Conservation (phyloP, 2,113 vertebrate genomes). For the Clarias magur region DNA sequence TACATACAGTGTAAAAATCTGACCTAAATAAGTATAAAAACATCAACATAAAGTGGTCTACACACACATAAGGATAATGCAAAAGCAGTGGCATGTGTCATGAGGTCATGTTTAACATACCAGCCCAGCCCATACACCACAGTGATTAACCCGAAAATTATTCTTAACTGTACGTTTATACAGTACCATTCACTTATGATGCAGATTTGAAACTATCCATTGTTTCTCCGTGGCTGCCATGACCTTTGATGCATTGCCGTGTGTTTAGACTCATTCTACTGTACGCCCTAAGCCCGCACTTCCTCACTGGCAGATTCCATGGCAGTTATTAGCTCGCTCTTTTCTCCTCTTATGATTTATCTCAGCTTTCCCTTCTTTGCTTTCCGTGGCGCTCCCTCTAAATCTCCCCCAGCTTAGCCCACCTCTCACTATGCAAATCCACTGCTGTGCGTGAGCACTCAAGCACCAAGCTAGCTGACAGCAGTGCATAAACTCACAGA, state of each 20-base stretch:
- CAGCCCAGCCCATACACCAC: not conserved
- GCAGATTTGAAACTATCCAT: not conserved
- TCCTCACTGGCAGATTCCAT: not conserved
- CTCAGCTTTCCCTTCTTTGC: not conserved
- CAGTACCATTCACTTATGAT: not conserved
- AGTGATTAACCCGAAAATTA: not conserved
- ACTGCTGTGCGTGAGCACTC: slow-evolving; percentile 23
- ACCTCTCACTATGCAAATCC: slow-evolving; percentile 56
- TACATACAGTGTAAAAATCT: too few species aligned
- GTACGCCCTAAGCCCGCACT: slow-evolving; percentile 3
- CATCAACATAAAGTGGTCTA: too few species aligned
- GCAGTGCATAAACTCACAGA: slow-evolving; percentile 2
- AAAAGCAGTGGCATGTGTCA: not conserved
- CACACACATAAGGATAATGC: not conserved
- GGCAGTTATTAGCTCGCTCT: slow-evolving; percentile 18
- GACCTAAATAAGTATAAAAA: too few species aligned
- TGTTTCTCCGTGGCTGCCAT: not conserved
- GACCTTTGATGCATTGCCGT: slow-evolving; percentile 4
- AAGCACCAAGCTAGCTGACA: slow-evolving; percentile 33
- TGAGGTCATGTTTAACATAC: too few species aligned
- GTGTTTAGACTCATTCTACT: not conserved
- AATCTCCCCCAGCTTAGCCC: slow-evolving; percentile 25
- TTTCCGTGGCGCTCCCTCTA: not conserved
- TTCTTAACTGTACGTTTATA: not conserved
- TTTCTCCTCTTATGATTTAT: slow-evolving; percentile 4